Conservation (phyloP, 1,140 invertebrate genomes). For the Hormaphis cornu region DNA sequence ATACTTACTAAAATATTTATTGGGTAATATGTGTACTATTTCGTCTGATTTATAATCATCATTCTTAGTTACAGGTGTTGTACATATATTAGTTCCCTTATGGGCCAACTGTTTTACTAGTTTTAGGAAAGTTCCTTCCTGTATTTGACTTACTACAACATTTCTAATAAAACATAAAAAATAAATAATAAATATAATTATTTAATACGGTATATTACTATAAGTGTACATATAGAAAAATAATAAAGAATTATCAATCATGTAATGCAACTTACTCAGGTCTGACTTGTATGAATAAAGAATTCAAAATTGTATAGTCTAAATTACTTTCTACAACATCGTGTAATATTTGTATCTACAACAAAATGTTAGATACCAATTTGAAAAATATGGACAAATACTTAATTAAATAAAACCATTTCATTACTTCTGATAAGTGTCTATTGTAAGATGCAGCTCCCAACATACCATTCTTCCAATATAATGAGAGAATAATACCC, state of each 20-base stretch:
- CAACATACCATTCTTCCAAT: conserved; percentile 21
- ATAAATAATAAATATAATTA: conserved; percentile 43
- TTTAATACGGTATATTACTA: conserved; percentile 39
- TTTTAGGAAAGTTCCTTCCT: conserved; percentile 9
- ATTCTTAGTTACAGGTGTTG: conserved; percentile 36
- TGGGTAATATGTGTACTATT: conserved; percentile 47
- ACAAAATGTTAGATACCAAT: background rate
- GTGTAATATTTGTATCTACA: conserved; percentile 50
- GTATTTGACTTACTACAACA: conserved; percentile 8
- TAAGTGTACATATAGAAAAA: too few relatives aligned
- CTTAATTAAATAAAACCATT: background rate
- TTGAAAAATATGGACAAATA: background rate
- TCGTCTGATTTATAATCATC: conserved; percentile 36
- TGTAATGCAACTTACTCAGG: conserved; percentile 55
- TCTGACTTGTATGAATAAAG: conserved; percentile 53
- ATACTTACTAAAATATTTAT: conserved; percentile 50
- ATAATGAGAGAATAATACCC: background rate
- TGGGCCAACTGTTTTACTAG: conserved; percentile 35
- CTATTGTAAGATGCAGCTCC: conserved; percentile 15
- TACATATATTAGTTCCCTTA: conserved; percentile 38
- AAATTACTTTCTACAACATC: conserved; percentile 52
- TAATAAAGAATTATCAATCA: too few relatives aligned
- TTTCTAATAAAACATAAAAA: conserved; percentile 40
- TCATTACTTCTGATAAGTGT: background rate
- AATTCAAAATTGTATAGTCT: conserved; percentile 49